These are phyloP conservation scores for Pterostichus niger DNA, from an alignment of 2,888 invertebrate species.

Conservation along the genomic window DNA sequence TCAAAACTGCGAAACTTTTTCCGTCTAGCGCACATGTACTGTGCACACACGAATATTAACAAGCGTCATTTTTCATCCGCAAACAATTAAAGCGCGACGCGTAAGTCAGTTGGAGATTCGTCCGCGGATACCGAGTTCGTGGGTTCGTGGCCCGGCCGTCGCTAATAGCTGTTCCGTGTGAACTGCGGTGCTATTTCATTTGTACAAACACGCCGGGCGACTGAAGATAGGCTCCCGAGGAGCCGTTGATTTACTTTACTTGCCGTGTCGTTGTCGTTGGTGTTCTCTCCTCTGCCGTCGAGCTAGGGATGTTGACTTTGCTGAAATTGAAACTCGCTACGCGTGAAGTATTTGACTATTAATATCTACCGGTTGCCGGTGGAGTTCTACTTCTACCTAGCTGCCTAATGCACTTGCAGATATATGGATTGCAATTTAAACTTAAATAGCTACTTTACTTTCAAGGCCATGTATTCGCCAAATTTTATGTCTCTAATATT, in stretches of 20 bases:
- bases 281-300: background rate
- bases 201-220: constrained; percentile 76
- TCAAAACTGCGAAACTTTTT: background rate
- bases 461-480: constrained; percentile 36
- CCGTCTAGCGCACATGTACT: background rate
- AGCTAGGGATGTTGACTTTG: constrained; percentile 47
- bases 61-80: constrained; percentile 45
- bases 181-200: constrained; percentile 78
- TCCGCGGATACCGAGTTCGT: constrained; percentile 68
- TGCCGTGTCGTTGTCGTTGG: background rate
- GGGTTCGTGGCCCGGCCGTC: constrained; percentile 76
- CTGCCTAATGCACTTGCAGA: constrained; percentile 22
- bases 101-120: constrained; percentile 66
- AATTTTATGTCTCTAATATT: constrained; percentile 12
- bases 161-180: constrained; percentile 77
- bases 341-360: constrained; percentile 27
- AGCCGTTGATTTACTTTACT: constrained; percentile 50
- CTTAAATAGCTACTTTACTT: constrained; percentile 48
- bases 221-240: constrained; percentile 66
- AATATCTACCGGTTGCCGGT: background rate
- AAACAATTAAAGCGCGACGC: constrained; percentile 58
- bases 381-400: background rate
- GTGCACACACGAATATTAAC: constrained; percentile 36
- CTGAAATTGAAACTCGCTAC: constrained; percentile 52
- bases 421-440: too few relatives aligned